phyloP scores from a whole-genome alignment of 2,797 vertebrate species.

The Dipus sagitta region DNA sequence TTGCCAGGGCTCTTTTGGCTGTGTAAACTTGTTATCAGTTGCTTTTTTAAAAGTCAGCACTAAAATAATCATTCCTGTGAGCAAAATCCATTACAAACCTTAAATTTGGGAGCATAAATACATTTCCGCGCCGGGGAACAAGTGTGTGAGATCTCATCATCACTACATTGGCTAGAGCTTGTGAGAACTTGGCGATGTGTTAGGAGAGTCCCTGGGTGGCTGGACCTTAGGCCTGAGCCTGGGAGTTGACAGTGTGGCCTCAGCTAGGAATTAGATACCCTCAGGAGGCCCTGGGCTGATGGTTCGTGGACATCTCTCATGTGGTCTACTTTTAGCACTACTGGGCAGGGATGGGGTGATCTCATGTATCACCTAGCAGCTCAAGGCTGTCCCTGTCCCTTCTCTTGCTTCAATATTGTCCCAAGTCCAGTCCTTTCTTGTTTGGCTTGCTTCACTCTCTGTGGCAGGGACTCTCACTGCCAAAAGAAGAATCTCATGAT shows the following conservation, averaged over 20 bases:
- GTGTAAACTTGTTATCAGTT: conserved; percentile 79
- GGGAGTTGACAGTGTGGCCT: background rate
- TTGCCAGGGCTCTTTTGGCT: conserved; percentile 75
- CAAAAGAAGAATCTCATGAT: background rate
- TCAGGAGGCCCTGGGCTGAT: background rate
- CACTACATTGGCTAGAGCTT: conserved; percentile 8
- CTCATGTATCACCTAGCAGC: background rate
- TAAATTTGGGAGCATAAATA: conserved; percentile 71
- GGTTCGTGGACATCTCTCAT: background rate
- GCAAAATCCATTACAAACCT: conserved; percentile 81
- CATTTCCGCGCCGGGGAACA: conserved; percentile 53
- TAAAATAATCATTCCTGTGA: conserved; percentile 80
- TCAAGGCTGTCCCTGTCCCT: background rate
- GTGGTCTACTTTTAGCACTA: background rate
- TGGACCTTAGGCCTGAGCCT: background rate
- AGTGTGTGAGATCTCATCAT: conserved; percentile 65
- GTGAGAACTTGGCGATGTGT: background rate
- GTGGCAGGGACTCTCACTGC: background rate
- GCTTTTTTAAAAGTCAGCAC: conserved; percentile 74
- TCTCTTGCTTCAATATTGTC: background rate
- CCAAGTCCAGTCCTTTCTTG: background rate
- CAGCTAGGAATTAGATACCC: background rate
- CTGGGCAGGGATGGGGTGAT: background rate
- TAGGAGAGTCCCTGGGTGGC: background rate
- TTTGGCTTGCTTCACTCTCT: background rate